Percentiles rank a stretch among this genome's conserved stretches.
These are phyloP conservation scores for Ascidia mentula DNA, from an alignment of 23 tunicate species.

Conservation along the genomic window DNA sequence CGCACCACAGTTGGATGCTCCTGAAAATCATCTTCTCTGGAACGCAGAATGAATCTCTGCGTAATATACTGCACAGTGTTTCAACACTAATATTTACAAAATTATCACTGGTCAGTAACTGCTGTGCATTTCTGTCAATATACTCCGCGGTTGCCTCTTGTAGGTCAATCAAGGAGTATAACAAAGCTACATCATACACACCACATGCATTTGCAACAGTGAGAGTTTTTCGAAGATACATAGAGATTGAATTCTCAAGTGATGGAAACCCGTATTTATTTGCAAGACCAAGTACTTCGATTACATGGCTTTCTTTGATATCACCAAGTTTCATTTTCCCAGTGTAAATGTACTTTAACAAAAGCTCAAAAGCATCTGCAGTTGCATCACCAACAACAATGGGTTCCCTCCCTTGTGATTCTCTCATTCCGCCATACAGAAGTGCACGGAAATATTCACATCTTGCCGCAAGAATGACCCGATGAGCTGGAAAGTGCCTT, in stretches of 20 bases:
- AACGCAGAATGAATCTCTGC: constrained; percentile 94
- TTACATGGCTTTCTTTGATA: constrained; percentile 48
- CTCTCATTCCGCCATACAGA: constrained; percentile 96
- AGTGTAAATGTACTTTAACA: constrained; percentile 88
- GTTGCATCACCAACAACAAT: constrained; percentile 61
- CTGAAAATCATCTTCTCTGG: constrained; percentile 90
- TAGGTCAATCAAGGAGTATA: constrained; percentile 65
- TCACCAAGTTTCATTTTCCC: constrained; percentile 67
- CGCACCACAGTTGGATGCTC: constrained; percentile 86
- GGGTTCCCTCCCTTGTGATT: constrained; percentile 43
- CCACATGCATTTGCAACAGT: constrained; percentile 70
- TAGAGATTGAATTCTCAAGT: constrained; percentile 66
- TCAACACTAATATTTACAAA: constrained; percentile 58
- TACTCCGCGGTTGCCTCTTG: constrained; percentile 73
- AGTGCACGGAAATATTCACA: constrained; percentile 90
- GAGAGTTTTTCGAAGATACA: constrained; percentile 43
- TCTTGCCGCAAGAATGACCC: constrained; percentile 88
- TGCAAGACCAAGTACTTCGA: constrained; percentile 86
- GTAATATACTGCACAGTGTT: constrained; percentile 56
- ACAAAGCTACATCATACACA: constrained; percentile 72
- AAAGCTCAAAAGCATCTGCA: constrained; percentile 75
- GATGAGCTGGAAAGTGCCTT: constrained; percentile 70
- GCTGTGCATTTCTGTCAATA: constrained; percentile 80
- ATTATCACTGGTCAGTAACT: constrained; percentile 52
- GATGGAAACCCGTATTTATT: constrained; percentile 84